A percentile compares a stretch with the other conserved stretches of the same genome.
Conservation (phyloP, 2,113 vertebrate species). For the Chionis minor region DNA sequence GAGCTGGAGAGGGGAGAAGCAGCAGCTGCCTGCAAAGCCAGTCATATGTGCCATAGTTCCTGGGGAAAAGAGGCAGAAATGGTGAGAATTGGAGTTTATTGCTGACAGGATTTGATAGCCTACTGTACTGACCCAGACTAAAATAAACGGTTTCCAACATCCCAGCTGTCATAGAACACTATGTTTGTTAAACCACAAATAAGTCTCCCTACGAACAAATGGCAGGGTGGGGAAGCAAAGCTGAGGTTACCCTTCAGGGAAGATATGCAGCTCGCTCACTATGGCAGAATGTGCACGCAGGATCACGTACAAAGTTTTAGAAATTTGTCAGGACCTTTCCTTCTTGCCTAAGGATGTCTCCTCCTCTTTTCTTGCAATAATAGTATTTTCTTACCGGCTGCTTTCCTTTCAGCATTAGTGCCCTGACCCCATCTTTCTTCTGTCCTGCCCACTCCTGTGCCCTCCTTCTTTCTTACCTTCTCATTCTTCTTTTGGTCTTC, state of each 20-base stretch:
- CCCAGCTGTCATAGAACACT: background rate
- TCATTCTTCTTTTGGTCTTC: background rate
- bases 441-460: background rate
- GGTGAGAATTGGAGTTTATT: background rate
- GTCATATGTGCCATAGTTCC: background rate
- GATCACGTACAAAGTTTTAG: background rate
- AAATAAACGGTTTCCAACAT: background rate
- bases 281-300: background rate
- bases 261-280: rapidly evolving
- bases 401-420: background rate
- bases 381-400: background rate
- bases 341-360: background rate
- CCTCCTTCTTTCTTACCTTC: background rate
- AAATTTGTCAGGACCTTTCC: background rate
- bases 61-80: background rate
- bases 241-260: background rate
- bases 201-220: background rate
- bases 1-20: background rate
- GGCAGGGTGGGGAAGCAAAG: background rate
- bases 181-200: background rate
- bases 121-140: background rate
- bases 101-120: background rate
- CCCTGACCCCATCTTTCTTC: background rate
- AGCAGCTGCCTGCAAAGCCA: background rate
- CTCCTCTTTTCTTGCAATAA: background rate